Evolutionary conservation across 1,140 invertebrate species (phyloP).

Genomic region (Apis laboriosa): DNA sequence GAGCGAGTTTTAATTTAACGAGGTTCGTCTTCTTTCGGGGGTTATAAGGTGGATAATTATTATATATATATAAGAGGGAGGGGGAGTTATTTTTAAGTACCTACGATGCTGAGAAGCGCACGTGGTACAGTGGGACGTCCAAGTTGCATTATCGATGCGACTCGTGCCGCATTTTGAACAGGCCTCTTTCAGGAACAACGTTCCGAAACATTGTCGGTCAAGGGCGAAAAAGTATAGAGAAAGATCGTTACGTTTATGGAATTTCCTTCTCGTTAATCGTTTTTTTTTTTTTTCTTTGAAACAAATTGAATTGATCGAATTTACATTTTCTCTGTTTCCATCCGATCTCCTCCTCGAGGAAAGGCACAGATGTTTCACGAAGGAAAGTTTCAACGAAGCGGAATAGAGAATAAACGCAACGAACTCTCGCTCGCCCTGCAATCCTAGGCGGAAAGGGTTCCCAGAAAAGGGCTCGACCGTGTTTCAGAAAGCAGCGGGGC

Average conservation of each 20-base stretch:
- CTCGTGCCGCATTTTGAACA: slow-evolving; percentile 25
- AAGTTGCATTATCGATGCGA: slow-evolving; percentile 22
- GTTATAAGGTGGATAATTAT: neutral
- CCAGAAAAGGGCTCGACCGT: slow-evolving; percentile 31
- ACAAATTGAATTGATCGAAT: neutral
- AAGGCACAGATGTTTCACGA: slow-evolving; percentile 1
- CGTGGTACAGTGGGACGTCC: slow-evolving; percentile 23
- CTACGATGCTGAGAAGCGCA: neutral
- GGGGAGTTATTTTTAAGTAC: slow-evolving; percentile 1
- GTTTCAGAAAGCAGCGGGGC: slow-evolving; percentile 31
- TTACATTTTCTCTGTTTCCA: neutral
- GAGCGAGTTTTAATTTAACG: neutral
- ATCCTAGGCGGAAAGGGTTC: slow-evolving; percentile 30
- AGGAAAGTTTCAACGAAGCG: slow-evolving; percentile 25
- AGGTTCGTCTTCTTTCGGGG: no score
- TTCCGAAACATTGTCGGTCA: slow-evolving; percentile 9
- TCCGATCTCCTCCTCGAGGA: neutral
- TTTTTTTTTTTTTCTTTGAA: no score
- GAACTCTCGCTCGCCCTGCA: slow-evolving; percentile 22
- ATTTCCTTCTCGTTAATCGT: neutral
- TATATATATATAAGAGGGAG: no score
- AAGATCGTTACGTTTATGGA: neutral
- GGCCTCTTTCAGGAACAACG: slow-evolving; percentile 19
- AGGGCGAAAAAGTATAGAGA: neutral
- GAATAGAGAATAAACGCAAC: slow-evolving; percentile 13